Evolutionary conservation across 2,888 invertebrate genomes (phyloP), one percentile per base, ranked within the genome.

Genomic region (Amphipyra tragopoginis): DNA sequence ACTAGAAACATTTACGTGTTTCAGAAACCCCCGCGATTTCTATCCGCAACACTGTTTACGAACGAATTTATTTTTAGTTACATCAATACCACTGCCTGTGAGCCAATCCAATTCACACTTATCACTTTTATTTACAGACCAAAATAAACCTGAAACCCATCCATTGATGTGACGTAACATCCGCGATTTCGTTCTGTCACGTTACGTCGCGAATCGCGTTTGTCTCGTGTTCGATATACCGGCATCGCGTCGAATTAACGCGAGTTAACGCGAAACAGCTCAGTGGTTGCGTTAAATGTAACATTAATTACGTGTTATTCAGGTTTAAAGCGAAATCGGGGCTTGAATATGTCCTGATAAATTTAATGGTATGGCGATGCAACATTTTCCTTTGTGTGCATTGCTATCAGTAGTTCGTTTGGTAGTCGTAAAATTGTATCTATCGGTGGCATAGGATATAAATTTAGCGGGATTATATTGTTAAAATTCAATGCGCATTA

Each of bases 281-380:
- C 72, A 75, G 55, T 61, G 59, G 58, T 55, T 44, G 57, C 65
- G 69, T 69, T 58, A 65, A 74, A 72, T 75, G 72, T 73, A 65
- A 64, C 79, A 81, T 75, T 75, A 75, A 83, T 83, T 79, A 77
- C 71, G 63, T 72, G 72, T 70, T 72, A 60, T 67, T 75, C 48
- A 65, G 56, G 65, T 65, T 69, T 68, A 66, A 67, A 65, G 61
- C 64, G 62, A 62, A 71, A 73, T 72, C 52, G 55, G 56, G 63
- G 72, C 63, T 65, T 66, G 70, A 73, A 69, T 66, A 66, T 66
- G 62, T 55, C 47, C 51, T 57, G 75, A 75, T 78, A 76, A 72
- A 53, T 70, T 70, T 63, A 73, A 74, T 79, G 66, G 74, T 33
- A 53, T 48, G 49, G 21, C 11, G 59, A 60, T 75, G 58, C 59